A percentile compares a stretch with the other conserved stretches of the same genome.
Evolutionary conservation across 92 coral and sea anemone genomes (phyloP).

Genomic region (Phenganax stokvisi): DNA sequence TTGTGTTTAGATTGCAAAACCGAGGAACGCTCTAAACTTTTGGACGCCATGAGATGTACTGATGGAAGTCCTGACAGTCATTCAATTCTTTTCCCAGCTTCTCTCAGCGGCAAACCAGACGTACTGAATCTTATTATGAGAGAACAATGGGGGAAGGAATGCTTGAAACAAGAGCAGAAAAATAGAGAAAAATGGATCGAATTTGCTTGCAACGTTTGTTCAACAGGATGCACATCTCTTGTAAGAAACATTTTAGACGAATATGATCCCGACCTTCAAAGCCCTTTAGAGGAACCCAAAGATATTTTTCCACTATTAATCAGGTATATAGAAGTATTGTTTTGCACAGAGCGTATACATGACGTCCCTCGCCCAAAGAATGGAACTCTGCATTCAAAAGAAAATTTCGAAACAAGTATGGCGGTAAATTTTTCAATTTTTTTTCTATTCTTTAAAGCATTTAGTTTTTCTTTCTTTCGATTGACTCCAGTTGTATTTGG

Average conservation of each 20-base stretch:
- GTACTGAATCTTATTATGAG: background rate
- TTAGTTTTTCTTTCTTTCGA: too few species aligned
- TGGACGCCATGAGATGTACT: background rate
- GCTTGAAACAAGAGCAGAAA: background rate
- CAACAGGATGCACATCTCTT: background rate
- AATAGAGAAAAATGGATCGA: background rate
- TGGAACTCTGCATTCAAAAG: background rate
- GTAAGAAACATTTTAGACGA: too few species aligned
- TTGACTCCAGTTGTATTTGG: too few species aligned
- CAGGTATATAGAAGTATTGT: background rate
- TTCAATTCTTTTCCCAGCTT: background rate
- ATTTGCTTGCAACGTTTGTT: conserved; percentile 1
- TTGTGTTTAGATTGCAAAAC: too few species aligned
- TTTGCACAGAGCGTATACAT: background rate
- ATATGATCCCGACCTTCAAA: background rate
- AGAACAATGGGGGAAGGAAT: background rate
- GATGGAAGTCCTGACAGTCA: background rate
- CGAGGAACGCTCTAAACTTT: background rate
- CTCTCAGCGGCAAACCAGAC: background rate
- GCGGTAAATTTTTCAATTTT: too few species aligned
- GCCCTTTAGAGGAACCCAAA: background rate
- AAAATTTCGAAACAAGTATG: too few species aligned
- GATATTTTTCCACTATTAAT: background rate
- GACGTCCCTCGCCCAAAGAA: background rate
- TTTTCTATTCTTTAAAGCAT: too few species aligned